Evolutionary conservation across 1,140 invertebrate genomes (phyloP).

Genomic region (Glossosoma conforme): DNA sequence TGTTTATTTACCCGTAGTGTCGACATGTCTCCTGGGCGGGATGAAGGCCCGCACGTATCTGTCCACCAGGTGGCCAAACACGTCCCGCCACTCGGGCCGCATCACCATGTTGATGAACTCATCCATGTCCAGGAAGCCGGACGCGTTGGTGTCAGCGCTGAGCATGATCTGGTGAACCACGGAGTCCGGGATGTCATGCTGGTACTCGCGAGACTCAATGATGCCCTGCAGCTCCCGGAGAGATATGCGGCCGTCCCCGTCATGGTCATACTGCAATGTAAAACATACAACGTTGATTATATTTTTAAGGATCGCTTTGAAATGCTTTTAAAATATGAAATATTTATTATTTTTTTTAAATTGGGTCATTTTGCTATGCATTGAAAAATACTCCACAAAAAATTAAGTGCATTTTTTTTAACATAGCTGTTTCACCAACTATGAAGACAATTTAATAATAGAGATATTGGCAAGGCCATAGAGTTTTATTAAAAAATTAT

Average conservation of each 20-base stretch:
- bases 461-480: no score
- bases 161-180: conserved; percentile 66
- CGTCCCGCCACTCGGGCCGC: conserved; percentile 55
- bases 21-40: conserved; percentile 33
- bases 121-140: conserved; percentile 67
- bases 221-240: conserved; percentile 63
- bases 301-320: no score
- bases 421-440: no score
- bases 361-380: no score
- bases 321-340: no score
- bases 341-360: no score
- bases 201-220: conserved; percentile 58
- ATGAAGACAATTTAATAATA: no score
- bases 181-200: conserved; percentile 66
- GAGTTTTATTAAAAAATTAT: no score
- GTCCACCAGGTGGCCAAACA: conserved; percentile 55
- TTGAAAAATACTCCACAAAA: no score
- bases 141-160: conserved; percentile 65
- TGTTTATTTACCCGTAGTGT: conserved; percentile 5
- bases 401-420: no score
- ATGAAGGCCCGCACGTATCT: conserved; percentile 53
- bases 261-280: conserved; percentile 68
- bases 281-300: no score
- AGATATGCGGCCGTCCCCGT: conserved; percentile 69
- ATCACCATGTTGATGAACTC: conserved; percentile 79